A percentile compares a stretch with the other conserved stretches of the same genome.
Evolutionary conservation across 2,888 invertebrate genomes (phyloP).

Genomic region (Rhamphomyia laevipes): DNA sequence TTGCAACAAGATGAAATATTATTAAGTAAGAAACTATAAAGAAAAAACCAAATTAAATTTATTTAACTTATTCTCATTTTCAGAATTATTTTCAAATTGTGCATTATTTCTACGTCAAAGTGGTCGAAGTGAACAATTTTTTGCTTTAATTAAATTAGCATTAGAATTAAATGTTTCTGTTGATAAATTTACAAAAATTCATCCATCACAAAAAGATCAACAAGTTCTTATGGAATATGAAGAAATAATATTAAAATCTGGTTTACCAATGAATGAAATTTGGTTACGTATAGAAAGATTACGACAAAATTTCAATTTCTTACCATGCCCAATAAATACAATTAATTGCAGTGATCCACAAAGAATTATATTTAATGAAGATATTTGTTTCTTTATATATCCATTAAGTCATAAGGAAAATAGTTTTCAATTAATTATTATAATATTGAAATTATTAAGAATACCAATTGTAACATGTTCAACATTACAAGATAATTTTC

Average conservation of each 20-base stretch:
- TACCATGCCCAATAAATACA: constrained; percentile 41
- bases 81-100: constrained; percentile 40
- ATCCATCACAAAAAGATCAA: constrained; percentile 26
- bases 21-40: constrained; percentile 12
- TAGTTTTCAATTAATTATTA: constrained; percentile 46
- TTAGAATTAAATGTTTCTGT: constrained; percentile 51
- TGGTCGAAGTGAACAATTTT: constrained; percentile 63
- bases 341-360: constrained; percentile 49
- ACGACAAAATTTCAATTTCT: constrained; percentile 60
- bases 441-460: constrained; percentile 44
- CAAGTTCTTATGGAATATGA: constrained; percentile 43
- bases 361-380: constrained; percentile 50
- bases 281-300: constrained; percentile 66
- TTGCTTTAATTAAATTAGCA: constrained; percentile 56
- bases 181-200: constrained; percentile 29
- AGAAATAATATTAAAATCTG: constrained; percentile 48
- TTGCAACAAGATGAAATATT: constrained; percentile 17
- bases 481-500: constrained; percentile 36
- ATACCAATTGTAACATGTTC: constrained; percentile 45
- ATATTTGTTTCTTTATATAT: constrained; percentile 55
- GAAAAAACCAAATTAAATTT: background rate
- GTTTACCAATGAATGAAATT: constrained; percentile 57
- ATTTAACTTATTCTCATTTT: constrained; percentile 25
- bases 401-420: constrained; percentile 48
- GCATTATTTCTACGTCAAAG: constrained; percentile 53